phyloP scores from a whole-genome alignment of 1,140 invertebrate species.

The Colletes gigas region DNA sequence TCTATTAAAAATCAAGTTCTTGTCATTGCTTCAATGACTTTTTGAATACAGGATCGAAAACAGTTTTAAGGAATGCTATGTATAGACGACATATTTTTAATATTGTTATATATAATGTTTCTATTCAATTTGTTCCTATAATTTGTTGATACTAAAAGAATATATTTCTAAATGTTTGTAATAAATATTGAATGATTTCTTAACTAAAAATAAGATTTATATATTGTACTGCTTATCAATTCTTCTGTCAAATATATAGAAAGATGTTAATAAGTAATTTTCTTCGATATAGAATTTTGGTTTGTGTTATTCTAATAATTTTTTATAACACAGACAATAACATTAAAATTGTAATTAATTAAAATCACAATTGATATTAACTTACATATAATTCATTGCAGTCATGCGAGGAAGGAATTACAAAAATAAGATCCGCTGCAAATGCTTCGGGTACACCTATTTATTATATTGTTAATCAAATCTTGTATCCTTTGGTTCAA shows the following conservation, averaged over 20 bases:
- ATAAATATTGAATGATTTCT: no score
- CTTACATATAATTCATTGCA: slow-evolving; percentile 75
- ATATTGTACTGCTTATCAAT: no score
- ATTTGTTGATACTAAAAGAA: no score
- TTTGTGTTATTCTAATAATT: neutral
- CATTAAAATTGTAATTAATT: neutral
- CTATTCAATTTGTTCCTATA: neutral
- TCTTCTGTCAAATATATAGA: no score
- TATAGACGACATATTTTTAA: neutral
- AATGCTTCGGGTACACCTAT: slow-evolving; percentile 89
- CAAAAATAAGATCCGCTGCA: slow-evolving; percentile 91
- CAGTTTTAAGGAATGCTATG: neutral
- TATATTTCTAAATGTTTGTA: no score
- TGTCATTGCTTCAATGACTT: neutral
- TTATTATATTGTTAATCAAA: slow-evolving; percentile 94
- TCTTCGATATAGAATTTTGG: neutral
- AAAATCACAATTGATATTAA: neutral
- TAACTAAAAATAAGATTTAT: no score
- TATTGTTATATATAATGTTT: neutral
- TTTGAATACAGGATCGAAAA: neutral
- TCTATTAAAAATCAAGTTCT: neutral
- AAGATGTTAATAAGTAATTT: no score
- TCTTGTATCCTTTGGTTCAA: slow-evolving; percentile 97
- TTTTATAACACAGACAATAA: neutral
- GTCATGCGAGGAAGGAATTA: slow-evolving; percentile 97